Base-by-base conservation (phyloP, 1,140 invertebrate species). In the Drosophila rhopaloa region DNA sequence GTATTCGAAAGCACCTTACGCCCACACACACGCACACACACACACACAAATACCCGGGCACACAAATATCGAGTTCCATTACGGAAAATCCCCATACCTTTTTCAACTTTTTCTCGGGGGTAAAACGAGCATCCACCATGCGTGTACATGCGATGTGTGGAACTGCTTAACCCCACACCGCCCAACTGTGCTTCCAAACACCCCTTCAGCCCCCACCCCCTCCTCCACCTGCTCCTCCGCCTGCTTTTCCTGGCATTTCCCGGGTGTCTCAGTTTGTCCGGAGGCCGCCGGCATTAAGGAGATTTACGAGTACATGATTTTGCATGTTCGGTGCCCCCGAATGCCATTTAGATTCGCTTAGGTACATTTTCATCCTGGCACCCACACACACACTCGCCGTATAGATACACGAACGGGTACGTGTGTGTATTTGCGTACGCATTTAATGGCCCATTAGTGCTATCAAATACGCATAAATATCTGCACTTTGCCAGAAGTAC, bases 381-480 rank as follows among this genome's bases (percentile, higher is more conserved):
- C 59, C 77, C 77, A 66, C 62, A 60, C 57, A 60, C 57, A 59
- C 56, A 46, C 59, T 47, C 51, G 35, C 54, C 70, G 16, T 40
- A 27, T 48, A 61, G 32, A 47, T 51, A 46, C 29, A 3, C 13
- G n/a, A 32, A 50, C 47, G 47, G 48, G 56, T 50, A 60, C 48
- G 84, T 83, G 73, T 84, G 84, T 84, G 81, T 84, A 90, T 88
- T 88, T 89, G 85, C 68, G 85, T 84, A 78, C 85, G 80, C 84
- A 88, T 89, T 88, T 89, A 89, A 89, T 89, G 81, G 84, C 43
- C 84, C 84, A 89, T 89, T 89, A 90, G 85, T 89, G 84, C 84
- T 89, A 89, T 89, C 84, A 89, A 89, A 89, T 90, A 90, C 85
- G 77, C 85, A 89, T 89, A 89, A 90, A 89, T 89, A 84, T 89